Percentiles rank a stretch among this genome's conserved stretches.
These are phyloP conservation scores for Mormyrus iriodes DNA, from an alignment of 2,113 vertebrate species.

Conservation along the genomic window DNA sequence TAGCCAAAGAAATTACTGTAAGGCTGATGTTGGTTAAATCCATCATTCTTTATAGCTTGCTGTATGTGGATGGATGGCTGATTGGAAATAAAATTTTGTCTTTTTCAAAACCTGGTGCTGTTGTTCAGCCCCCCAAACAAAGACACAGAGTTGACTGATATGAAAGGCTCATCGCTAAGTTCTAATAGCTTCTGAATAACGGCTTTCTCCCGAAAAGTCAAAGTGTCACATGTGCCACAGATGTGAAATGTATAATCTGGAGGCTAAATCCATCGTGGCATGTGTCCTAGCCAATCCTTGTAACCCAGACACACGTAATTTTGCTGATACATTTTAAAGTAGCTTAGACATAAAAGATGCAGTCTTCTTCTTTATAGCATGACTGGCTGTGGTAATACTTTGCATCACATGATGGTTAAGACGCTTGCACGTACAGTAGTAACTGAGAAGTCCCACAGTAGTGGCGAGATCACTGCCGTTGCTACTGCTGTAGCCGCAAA, in stretches of 20 bases:
- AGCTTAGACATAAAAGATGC: neutral
- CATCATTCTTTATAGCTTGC: neutral
- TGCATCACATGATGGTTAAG: neutral
- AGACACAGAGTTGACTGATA: neutral
- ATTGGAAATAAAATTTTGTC: neutral
- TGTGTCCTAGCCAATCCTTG: neutral
- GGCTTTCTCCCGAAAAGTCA: neutral
- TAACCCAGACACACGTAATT: neutral
- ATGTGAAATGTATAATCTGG: neutral
- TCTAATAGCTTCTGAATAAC: neutral
- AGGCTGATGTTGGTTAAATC: neutral
- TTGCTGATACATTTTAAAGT: neutral
- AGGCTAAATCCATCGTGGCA: neutral
- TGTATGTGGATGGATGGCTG: neutral
- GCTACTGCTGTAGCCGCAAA: neutral
- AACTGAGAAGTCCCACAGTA: neutral
- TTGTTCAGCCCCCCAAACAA: neutral
- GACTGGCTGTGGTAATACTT: neutral
- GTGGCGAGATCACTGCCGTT: neutral
- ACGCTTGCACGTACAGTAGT: neutral
- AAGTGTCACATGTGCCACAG: neutral
- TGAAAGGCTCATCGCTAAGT: neutral
- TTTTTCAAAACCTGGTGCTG: neutral
- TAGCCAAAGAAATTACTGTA: neutral
- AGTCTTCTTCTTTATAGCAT: neutral